phyloP scores from a whole-genome alignment of 2,113 vertebrate genomes.

The Crotophaga sulcirostris region DNA sequence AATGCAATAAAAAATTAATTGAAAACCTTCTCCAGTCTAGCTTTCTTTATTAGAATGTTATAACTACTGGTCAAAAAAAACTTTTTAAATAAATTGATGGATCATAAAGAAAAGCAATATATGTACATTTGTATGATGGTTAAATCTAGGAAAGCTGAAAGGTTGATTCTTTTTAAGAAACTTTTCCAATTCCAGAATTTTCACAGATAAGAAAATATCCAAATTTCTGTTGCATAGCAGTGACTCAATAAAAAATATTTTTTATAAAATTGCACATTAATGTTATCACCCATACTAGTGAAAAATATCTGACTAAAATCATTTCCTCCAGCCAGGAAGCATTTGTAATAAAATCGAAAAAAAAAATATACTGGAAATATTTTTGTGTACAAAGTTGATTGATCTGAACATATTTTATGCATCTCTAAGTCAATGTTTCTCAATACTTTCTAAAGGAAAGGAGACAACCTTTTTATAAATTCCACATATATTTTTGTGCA shows the following conservation, averaged over 20 bases:
- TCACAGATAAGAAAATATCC: neutral
- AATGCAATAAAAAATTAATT: neutral
- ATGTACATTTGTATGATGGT: neutral
- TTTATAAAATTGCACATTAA: neutral
- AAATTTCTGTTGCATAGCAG: neutral
- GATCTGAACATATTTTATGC: neutral
- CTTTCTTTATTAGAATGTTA: neutral
- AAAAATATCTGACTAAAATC: neutral
- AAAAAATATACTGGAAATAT: neutral
- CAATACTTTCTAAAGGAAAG: neutral
- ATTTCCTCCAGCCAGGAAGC: neutral
- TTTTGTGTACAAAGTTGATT: neutral
- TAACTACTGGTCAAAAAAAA: neutral
- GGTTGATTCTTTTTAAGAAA: neutral
- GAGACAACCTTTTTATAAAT: neutral
- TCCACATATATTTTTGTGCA: neutral
- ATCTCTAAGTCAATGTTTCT: neutral
- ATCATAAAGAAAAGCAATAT: neutral
- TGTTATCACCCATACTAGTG: neutral
- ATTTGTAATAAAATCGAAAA: neutral
- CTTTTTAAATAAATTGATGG: neutral
- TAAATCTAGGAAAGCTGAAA: neutral
- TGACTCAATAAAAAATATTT: neutral
- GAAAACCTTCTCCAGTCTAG: neutral
- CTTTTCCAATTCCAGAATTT: neutral